phyloP scores from a whole-genome alignment of 2,888 invertebrate species.

The Archips crataeganus region DNA sequence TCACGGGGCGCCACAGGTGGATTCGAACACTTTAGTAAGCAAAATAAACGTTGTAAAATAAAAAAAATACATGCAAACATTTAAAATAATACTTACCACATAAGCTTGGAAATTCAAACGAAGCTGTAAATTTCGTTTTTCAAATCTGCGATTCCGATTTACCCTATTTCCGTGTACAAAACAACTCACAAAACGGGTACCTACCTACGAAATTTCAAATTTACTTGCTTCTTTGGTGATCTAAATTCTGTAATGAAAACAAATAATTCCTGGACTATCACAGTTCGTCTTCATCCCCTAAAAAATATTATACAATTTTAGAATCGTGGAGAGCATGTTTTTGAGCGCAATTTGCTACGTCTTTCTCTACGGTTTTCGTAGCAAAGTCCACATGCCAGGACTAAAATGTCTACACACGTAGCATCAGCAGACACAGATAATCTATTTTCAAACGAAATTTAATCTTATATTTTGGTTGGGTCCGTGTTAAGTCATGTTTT shows the following conservation, averaged over 20 bases:
- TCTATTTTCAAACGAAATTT: not conserved
- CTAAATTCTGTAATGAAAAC: too few relatives aligned
- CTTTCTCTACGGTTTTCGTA: constrained; percentile 1
- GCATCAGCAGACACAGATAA: not conserved
- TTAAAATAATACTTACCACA: too few relatives aligned
- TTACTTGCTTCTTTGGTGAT: too few relatives aligned
- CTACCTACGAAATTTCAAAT: too few relatives aligned
- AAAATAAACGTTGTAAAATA: not conserved
- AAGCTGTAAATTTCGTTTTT: too few relatives aligned
- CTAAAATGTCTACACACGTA: constrained; percentile 2
- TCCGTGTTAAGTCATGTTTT: not conserved
- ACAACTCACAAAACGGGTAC: too few relatives aligned
- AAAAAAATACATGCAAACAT: not conserved
- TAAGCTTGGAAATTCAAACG: too few relatives aligned
- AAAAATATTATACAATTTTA: not conserved
- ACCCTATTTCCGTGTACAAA: too few relatives aligned
- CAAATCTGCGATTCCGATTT: too few relatives aligned
- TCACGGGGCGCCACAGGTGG: constrained; percentile 22
- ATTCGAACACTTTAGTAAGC: not conserved
- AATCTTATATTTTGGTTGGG: not conserved
- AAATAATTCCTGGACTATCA: too few relatives aligned
- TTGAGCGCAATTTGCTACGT: constrained; percentile 43
- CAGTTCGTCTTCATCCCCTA: too few relatives aligned
- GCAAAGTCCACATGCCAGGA: not conserved
- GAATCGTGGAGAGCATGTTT: not conserved